Evolutionary conservation across 2,113 vertebrate genomes (phyloP).

Genomic region (Otocyon megalotis): DNA sequence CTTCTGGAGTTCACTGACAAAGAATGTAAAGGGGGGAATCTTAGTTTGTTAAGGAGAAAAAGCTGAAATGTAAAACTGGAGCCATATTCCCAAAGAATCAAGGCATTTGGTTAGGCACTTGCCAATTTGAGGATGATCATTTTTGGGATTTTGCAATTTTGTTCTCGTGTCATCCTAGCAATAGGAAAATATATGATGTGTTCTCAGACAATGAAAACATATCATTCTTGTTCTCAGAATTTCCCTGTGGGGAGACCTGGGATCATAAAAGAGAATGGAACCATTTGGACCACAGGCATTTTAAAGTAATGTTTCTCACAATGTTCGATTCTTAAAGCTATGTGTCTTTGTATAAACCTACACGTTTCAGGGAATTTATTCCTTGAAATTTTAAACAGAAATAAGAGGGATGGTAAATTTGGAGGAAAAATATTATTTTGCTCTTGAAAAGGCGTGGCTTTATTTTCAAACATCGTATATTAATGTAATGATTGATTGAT

Average conservation of each 20-base stretch:
- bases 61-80: not conserved
- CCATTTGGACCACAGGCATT: not conserved
- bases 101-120: not conserved
- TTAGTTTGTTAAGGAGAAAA: not conserved
- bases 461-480: not conserved
- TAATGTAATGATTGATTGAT: not conserved
- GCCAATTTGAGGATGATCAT: not conserved
- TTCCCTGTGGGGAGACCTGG: not conserved
- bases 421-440: conserved; percentile 21
- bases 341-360: not conserved
- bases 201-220: not conserved
- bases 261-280: not conserved
- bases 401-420: conserved; percentile 1
- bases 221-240: not conserved
- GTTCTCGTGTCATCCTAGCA: not conserved
- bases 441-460: not conserved
- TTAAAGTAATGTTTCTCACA: not conserved
- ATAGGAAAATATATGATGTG: not conserved
- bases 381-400: conserved; percentile 32
- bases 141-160: not conserved
- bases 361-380: not conserved
- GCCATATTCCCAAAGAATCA: not conserved
- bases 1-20: not conserved
- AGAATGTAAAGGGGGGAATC: not conserved
- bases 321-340: conserved; percentile 11